phyloP scores from a whole-genome alignment of 2,797 vertebrate species.

The Cichlasoma orientale region DNA sequence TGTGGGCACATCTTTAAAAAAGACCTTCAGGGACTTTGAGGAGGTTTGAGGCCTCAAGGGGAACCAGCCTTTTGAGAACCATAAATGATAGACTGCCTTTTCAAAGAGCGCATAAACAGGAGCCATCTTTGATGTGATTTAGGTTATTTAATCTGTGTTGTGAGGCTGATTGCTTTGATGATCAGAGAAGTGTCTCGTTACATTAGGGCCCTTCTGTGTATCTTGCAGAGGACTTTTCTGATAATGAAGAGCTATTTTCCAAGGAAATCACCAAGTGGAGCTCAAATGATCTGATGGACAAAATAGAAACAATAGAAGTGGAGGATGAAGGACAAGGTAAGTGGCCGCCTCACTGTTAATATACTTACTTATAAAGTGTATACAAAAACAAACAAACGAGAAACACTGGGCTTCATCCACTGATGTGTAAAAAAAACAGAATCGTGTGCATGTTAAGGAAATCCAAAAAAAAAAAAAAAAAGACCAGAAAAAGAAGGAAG shows the following conservation, averaged over 20 bases:
- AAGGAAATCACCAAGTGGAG: slow-evolving; percentile 98
- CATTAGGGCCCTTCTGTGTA: neutral
- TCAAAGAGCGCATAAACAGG: neutral
- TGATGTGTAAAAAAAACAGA: neutral
- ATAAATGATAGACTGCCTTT: neutral
- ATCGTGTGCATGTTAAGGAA: neutral
- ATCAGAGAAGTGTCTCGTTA: neutral
- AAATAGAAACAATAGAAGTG: slow-evolving; percentile 88
- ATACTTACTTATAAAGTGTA: neutral
- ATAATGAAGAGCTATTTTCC: slow-evolving; percentile 90
- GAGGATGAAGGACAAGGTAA: slow-evolving; percentile 91
- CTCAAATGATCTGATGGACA: slow-evolving; percentile 98
- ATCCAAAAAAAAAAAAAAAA: neutral
- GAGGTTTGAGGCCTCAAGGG: neutral
- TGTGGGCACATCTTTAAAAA: neutral
- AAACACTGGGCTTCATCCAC: neutral
- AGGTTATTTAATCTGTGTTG: neutral
- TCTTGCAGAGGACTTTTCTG: slow-evolving; percentile 90
- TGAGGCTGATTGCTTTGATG: neutral
- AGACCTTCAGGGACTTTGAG: neutral
- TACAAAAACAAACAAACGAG: neutral
- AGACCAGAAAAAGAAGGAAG: neutral
- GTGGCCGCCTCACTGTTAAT: neutral
- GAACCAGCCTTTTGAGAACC: neutral
- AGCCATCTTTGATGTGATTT: neutral